Base-by-base conservation (phyloP, 2,797 vertebrate genomes). In the Picus viridis region DNA sequence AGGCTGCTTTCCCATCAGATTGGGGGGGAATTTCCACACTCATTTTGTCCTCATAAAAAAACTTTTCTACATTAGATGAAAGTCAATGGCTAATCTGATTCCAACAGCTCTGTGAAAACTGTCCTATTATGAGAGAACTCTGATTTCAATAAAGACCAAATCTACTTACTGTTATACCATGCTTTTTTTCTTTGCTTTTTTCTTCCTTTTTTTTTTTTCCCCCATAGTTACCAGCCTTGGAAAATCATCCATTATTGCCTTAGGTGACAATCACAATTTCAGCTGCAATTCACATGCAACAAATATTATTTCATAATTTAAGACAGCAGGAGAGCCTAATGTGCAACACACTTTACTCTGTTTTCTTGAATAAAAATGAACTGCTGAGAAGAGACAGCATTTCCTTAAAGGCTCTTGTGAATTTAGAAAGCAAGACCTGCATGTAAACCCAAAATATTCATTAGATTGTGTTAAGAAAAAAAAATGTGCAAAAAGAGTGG, bases 281-380 rank as follows among this genome's bases (percentile, higher is more conserved):
- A 87, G 78, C 69, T 77, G 47, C 30, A 74, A 34, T 64, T 91
- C 56, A 58, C 34, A 65, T 9, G 26, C 49, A 92, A 71, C 34
- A 90, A 93, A 83, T 67, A 65, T 57, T 86, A 80, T 91, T 94
- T 81, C 14, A 58, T 76, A 51, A 84, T 76, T 73, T 76, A 73
- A 89, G 71, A 67, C 57, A 89, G 29, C 23, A 34, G 65, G 73
- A 94, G 19, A 94, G 27, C 23, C 64, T 83, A 71, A 92, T 13
- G 23, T 64, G 53, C 26, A 86, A 49, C 18, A 32, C 64, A 68
- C 18, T 90, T 79, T 32, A 85, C 34, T 94, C 54, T 71, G 43
- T 36, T 73, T 81, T 67, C 78, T 57, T 90, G 74, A 87, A 80
- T 92, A 87, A 85, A 89, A 91, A 92, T 30, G 47, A 62, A 84